These are phyloP conservation scores for Sinocyclocheilus maitianheensis DNA, from an alignment of 2,113 vertebrate genomes.

Conservation along the genomic window DNA sequence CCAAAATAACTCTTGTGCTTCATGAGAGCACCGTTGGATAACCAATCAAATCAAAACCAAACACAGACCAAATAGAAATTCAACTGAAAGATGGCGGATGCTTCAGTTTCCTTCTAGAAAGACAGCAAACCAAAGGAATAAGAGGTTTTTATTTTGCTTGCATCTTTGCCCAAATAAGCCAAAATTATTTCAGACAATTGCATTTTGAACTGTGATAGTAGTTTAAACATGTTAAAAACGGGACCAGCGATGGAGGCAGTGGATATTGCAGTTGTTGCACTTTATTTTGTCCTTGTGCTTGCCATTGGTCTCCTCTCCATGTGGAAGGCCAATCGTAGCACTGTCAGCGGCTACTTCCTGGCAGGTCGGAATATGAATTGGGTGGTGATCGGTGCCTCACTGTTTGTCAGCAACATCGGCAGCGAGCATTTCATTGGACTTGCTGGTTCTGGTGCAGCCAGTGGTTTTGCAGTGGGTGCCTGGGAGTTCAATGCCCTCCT, in stretches of 20 bases:
- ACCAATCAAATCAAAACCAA: slow-evolving; percentile 74
- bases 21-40: slow-evolving; percentile 88
- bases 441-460: slow-evolving; percentile 91
- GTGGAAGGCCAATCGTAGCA: slow-evolving; percentile 96
- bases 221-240: slow-evolving; percentile 74
- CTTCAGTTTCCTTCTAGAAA: slow-evolving; percentile 88
- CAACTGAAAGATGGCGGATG: slow-evolving; percentile 77
- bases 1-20: slow-evolving; percentile 82
- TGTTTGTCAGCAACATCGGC: slow-evolving; percentile 99
- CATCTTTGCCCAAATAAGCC: neutral
- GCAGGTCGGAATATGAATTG: slow-evolving; percentile 97
- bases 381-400: slow-evolving; percentile 92
- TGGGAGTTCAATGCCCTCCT: slow-evolving; percentile 99
- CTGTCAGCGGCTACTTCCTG: slow-evolving; percentile 96
- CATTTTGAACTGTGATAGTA: slow-evolving; percentile 20
- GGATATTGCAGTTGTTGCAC: slow-evolving; percentile 92
- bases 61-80: slow-evolving; percentile 70
- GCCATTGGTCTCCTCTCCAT: slow-evolving; percentile 94
- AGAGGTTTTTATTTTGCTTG: slow-evolving; percentile 66
- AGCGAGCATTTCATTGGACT: slow-evolving; percentile 81
- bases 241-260: slow-evolving; percentile 85
- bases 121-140: slow-evolving; percentile 95
- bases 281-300: slow-evolving; percentile 95
- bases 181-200: slow-evolving; percentile 17
- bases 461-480: slow-evolving; percentile 95